Base-by-base conservation (phyloP, 2,888 invertebrate genomes). In the Ditylenchus weischeri region DNA sequence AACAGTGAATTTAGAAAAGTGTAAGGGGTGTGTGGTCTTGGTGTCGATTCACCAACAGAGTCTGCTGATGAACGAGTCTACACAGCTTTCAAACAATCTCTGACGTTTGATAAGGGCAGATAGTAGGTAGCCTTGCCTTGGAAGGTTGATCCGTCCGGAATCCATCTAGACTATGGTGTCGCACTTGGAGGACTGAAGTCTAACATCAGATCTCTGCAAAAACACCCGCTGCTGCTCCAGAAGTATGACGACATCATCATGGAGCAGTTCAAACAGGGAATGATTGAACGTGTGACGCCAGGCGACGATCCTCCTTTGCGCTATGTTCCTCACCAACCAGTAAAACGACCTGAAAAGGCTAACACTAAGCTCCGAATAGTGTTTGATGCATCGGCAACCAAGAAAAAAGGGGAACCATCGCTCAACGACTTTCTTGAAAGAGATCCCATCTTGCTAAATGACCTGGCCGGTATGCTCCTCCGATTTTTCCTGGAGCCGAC, bases 211-310 rank as follows among this genome's bases (percentile, higher is more conserved):
- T 11, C 36, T 13, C 47, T 69, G 5, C 23, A 38, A 36, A 29
- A 19, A 36, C 43, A 66, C 11, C 58, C 68, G 6, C 54, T 66
- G 48, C 21, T 72, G 7, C 59, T 71, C 49, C 38, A 68, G 13
- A 8, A 63, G 43, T 72, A 75, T 36, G 57, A 71, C 18, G 59
- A 64, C 0, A 67, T 69, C 23, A 67, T 75, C 15, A 18, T 64
- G 15, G 73, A 76, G 19, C 76, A 76, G 59, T 19, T 75, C 0
- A 48, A 67, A 36, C 43, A 57, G 43, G 73, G 72, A 21, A 68
- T 76, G 10, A 69, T 76, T 10, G 73, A 76, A 64, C 47, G 51
- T 8, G 75, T 69, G 2, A 11, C 11, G 7, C 11, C 38, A 38
- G 38, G 38, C 38, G 38, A 38, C 11, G 6, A 38, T 11, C 38